Conservation (phyloP, 30 jellyfish, hydroid and myxozoan genomes). For the Chrysaora quinquecirrha region DNA sequence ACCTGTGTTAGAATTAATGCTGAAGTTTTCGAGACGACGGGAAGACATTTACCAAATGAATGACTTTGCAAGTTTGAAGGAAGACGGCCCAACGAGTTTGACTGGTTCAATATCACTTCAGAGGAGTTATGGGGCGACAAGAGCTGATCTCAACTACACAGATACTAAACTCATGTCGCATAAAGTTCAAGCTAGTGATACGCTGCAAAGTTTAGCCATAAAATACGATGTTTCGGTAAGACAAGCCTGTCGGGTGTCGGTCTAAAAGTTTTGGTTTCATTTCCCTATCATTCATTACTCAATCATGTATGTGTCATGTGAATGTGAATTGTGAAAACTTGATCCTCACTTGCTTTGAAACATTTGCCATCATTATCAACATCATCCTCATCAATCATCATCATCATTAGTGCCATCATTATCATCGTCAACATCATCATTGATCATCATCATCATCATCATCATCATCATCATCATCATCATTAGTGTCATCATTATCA, state of each 20-base stretch:
- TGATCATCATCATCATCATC: too few relatives aligned
- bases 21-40: not conserved
- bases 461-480: too few relatives aligned
- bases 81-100: slow-evolving; percentile 34
- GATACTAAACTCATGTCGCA: slow-evolving; percentile 74
- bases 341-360: too few relatives aligned
- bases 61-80: slow-evolving; percentile 35
- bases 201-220: slow-evolving; percentile 84
- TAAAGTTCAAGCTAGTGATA: slow-evolving; percentile 72
- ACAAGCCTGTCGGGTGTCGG: too few relatives aligned
- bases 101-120: slow-evolving; percentile 61
- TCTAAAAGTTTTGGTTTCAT: too few relatives aligned
- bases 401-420: not conserved
- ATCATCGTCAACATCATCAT: too few relatives aligned
- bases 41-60: slow-evolving; percentile 23
- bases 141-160: slow-evolving; percentile 47
- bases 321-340: not conserved
- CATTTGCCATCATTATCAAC: too few relatives aligned
- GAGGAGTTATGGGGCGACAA: slow-evolving; percentile 89
- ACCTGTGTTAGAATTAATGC: too few relatives aligned
- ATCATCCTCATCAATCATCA: not conserved
- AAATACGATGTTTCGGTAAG: slow-evolving; percentile 90
- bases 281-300: not conserved
- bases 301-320: not conserved
- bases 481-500: too few relatives aligned